Conservation (phyloP, 2,888 invertebrate genomes). For the Adelphocoris suturalis region DNA sequence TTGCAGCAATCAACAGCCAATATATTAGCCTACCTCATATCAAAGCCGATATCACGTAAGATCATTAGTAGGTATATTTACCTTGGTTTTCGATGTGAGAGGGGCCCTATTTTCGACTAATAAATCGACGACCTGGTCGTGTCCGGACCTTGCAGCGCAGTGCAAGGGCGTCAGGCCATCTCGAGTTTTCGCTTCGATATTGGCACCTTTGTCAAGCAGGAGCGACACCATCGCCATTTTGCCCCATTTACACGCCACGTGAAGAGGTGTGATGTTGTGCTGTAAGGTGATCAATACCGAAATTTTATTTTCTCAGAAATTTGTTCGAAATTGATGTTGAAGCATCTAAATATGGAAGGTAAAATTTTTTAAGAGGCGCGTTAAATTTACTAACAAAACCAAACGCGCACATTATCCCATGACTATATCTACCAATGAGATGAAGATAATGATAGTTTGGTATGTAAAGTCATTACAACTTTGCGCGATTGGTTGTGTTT, state of each 20-base stretch:
- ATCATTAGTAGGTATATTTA: constrained; percentile 78
- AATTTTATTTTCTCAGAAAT: not conserved
- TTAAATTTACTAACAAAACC: too few species aligned
- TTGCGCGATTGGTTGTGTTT: too few species aligned
- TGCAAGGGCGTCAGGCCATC: constrained; percentile 98
- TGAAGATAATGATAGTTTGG: too few species aligned
- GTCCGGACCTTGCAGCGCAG: constrained; percentile 97
- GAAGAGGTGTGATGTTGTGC: constrained; percentile 98
- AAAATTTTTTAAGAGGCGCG: too few species aligned
- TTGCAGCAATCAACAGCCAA: too few species aligned
- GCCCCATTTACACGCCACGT: constrained; percentile 99
- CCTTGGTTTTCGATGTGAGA: constrained; percentile 97
- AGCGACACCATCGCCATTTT: constrained; percentile 93
- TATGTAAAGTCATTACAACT: too few species aligned
- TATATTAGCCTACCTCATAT: too few species aligned
- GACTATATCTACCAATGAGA: too few species aligned
- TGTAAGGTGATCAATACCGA: constrained; percentile 76
- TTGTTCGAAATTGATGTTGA: too few species aligned
- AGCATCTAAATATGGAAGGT: too few species aligned
- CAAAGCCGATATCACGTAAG: not conserved
- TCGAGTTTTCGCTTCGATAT: constrained; percentile 94
- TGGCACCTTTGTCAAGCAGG: constrained; percentile 92
- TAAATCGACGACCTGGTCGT: constrained; percentile 95
- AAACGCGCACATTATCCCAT: too few species aligned
- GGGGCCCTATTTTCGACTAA: constrained; percentile 94